Evolutionary conservation across 2,888 invertebrate species (phyloP), one percentile per base, ranked within the genome.

Genomic region (Agriotes lineatus): DNA sequence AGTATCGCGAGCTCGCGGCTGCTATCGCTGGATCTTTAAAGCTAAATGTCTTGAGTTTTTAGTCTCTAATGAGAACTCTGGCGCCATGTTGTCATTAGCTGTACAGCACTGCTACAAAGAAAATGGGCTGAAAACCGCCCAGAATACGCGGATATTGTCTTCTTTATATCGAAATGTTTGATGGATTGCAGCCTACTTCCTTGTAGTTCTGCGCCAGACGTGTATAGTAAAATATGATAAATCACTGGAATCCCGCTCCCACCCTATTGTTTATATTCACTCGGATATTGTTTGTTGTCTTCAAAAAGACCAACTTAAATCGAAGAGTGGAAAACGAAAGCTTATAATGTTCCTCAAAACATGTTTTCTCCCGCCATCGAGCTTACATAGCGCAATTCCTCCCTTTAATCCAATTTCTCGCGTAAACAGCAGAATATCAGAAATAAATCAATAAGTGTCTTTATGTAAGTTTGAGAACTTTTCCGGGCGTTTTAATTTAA

Each of bases 201-300:
- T 68, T 73, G 69, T 64, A 68, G 67, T 72, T 74, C 64, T 72
- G 72, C 64, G 66, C 65, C 69, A 73, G 74, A 73, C 72, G 72
- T 69, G 70, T 58, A 70, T 52, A 70, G 67, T 75, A 71, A 73
- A 74, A 75, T 72, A 75, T 74, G 74, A 75, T 74, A 71, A 74
- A 75, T 75, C 72, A 63, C 75, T 63, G 68, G 67, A 60, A 42
- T 68, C 67, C 70, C 72, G 64, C 68, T 71, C 70, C 68, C 70
- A 52, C 61, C 58, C 70, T 69, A 73, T 74, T 74, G 73, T 75
- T 74, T 72, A 72, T 72, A 75, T 72, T 71, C 70, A 62, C 70
- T 62, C 33, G 19, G 44, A 54, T 44, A 56, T 63, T 63, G 42
- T 56, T 63, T 63, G 42, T 45, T 56, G 42, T 42, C 25, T 61